Conservation (phyloP, 2,888 invertebrate genomes). For the Drosophila tripunctata region DNA sequence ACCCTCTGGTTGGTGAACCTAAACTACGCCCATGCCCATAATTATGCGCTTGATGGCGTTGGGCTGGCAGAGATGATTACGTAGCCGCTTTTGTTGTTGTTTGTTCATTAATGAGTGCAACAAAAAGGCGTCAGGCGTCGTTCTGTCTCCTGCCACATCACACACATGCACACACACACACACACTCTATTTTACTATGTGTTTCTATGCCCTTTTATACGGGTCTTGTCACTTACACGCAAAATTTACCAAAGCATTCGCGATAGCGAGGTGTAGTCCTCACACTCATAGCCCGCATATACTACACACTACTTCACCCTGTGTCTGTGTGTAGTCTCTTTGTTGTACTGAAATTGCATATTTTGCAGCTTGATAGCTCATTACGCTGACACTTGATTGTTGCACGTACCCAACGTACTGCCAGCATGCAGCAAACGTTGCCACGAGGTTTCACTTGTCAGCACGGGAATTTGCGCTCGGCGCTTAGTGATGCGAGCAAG, state of each 20-base stretch:
- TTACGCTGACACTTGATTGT: slow-evolving; percentile 80
- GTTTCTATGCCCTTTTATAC: slow-evolving; percentile 63
- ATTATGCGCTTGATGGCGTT: slow-evolving; percentile 73
- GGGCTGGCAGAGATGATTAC: slow-evolving; percentile 69
- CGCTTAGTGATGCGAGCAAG: slow-evolving; percentile 26
- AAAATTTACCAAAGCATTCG: slow-evolving; percentile 72
- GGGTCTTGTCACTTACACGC: slow-evolving; percentile 77
- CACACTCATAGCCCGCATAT: slow-evolving; percentile 45
- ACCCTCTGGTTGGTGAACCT: not conserved
- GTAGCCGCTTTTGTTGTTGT: slow-evolving; percentile 62
- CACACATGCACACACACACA: slow-evolving; percentile 25
- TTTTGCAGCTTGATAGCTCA: slow-evolving; percentile 81
- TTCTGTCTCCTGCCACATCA: slow-evolving; percentile 25
- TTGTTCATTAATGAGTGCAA: slow-evolving; percentile 77
- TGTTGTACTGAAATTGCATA: slow-evolving; percentile 76
- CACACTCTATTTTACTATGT: slow-evolving; percentile 47
- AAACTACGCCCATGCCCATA: slow-evolving; percentile 43
- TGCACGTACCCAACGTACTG: slow-evolving; percentile 61
- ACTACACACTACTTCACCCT: not conserved
- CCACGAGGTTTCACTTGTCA: slow-evolving; percentile 34
- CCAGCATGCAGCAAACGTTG: slow-evolving; percentile 13
- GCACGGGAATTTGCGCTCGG: slow-evolving; percentile 9
- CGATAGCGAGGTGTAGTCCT: slow-evolving; percentile 68
- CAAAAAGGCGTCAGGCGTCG: slow-evolving; percentile 55
- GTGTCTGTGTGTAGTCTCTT: slow-evolving; percentile 33